Percentiles rank a stretch among this genome's conserved stretches.
These are phyloP conservation scores for Drosophila lacicola DNA, from an alignment of 2,888 invertebrate genomes.

Conservation along the genomic window DNA sequence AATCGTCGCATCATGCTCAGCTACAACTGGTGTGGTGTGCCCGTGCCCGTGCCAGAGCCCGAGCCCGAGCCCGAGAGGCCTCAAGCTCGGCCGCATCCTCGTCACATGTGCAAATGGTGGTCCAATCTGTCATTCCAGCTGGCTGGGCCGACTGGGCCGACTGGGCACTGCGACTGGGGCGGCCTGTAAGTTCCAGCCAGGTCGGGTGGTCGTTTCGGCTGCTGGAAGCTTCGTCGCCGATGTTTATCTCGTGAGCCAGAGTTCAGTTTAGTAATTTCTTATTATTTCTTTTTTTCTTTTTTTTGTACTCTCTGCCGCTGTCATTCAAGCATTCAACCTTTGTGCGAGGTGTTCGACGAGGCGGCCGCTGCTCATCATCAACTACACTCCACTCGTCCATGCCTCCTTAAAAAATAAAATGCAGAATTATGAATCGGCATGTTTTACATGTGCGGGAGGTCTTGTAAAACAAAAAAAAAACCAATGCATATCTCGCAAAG, in stretches of 20 bases:
- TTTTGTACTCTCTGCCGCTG: slow-evolving; percentile 46
- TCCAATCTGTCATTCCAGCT: slow-evolving; percentile 65
- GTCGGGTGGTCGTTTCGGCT: slow-evolving; percentile 22
- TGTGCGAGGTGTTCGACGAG: slow-evolving; percentile 53
- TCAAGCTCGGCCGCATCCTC: slow-evolving; percentile 34
- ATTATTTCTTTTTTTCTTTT: slow-evolving; percentile 16
- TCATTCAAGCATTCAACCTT: slow-evolving; percentile 66
- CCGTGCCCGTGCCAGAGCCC: too few relatives aligned
- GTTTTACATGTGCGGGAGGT: slow-evolving; percentile 83
- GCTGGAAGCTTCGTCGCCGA: slow-evolving; percentile 31
- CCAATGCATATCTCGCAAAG: slow-evolving; percentile 9
- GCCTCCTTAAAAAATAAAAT: slow-evolving; percentile 66
- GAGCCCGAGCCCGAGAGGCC: neutral
- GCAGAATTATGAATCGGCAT: slow-evolving; percentile 82
- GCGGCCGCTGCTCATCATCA: slow-evolving; percentile 42
- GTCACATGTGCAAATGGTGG: slow-evolving; percentile 63
- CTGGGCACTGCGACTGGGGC: slow-evolving; percentile 1
- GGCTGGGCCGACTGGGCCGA: slow-evolving; percentile 43
- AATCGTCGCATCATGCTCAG: slow-evolving; percentile 32
- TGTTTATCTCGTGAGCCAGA: slow-evolving; percentile 59
- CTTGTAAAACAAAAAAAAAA: slow-evolving; percentile 61
- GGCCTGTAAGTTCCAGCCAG: slow-evolving; percentile 18
- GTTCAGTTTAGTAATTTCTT: slow-evolving; percentile 48
- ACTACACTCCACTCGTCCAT: slow-evolving; percentile 52
- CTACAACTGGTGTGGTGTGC: slow-evolving; percentile 6